Base-by-base conservation (phyloP, 1,140 invertebrate genomes). In the Daktulosphaira vitifoliae region DNA sequence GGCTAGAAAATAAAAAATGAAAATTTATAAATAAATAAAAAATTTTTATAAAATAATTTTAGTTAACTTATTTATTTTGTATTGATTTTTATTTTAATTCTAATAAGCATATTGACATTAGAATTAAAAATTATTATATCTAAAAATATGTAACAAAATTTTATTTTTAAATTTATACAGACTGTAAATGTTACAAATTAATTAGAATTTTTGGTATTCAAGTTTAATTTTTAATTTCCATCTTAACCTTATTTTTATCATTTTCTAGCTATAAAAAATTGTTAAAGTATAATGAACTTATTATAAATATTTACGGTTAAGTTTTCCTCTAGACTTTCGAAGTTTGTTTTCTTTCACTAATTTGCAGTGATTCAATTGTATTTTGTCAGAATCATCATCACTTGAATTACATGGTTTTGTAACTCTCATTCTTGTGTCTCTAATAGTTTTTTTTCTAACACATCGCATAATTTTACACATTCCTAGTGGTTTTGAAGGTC, bases 381-480 rank as follows among this genome's bases (percentile, higher is more conserved):
- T 18, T 62, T 62, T 62, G 46, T 62, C 56, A 11, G 56, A 62
- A 33, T 62, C 56, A 46, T 62, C 56, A 33, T 62, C 56, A 48
- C 56, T 62, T 20, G 56, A 62, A 9, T 62, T 46, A 33, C 42
- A 62, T 62, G 56, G 56, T 62, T 62, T 62, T 37, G 44, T 33
- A 22, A 62, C 42, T 33, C 56, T 48, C 42, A 62, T 62, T 62
- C 56, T 62, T 37, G 56, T 48, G 29, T 62, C 56, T 22, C 56
- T 44, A n/a, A 53, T 54, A 29, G 23, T 20, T 54, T 54, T 66
- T n/a, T 66, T 66, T 54, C 65, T 53, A 29, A 42, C 52, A 54
- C 38, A 54, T 26, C 39, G 50, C 39, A 23, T 42, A 37, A 46
- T 66, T 66, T 66, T 66, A 2, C 52, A 54, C 50, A 53, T 46